phyloP scores from a whole-genome alignment of 1,140 invertebrate genomes.

The Telenomus remus region DNA sequence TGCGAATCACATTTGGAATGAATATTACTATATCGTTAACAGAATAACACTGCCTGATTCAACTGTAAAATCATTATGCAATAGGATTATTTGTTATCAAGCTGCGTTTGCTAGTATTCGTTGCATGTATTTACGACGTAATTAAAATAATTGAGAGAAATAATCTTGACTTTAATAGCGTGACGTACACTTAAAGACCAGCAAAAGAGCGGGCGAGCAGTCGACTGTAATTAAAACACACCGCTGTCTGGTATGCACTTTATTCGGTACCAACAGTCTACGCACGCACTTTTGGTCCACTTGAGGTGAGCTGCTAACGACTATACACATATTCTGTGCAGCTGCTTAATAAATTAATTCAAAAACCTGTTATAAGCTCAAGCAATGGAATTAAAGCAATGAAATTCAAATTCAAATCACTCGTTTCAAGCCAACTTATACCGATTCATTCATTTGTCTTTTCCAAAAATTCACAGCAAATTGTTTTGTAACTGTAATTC shows the following conservation, averaged over 20 bases:
- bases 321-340: conserved; percentile 53
- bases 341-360: conserved; percentile 40
- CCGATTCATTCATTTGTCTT: no score
- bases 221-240: conserved; percentile 55
- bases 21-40: no score
- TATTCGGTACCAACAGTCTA: conserved; percentile 51
- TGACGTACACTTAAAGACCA: conserved; percentile 42
- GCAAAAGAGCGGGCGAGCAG: conserved; percentile 40
- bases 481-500: no score
- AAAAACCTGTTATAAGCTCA: conserved; percentile 43
- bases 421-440: conserved; percentile 14
- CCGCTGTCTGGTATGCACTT: conserved; percentile 50
- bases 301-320: conserved; percentile 51
- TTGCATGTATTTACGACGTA: conserved; percentile 16
- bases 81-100: conserved; percentile 2
- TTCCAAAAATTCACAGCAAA: no score
- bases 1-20: no score
- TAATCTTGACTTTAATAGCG: conserved; percentile 45
- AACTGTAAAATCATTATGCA: conserved; percentile 8
- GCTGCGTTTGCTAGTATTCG: conserved; percentile 1
- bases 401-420: conserved; percentile 28
- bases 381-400: conserved; percentile 38
- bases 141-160: conserved; percentile 53
- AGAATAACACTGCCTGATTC: background rate
- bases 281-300: conserved; percentile 56